A percentile compares a stretch with the other conserved stretches of the same genome.
Evolutionary conservation across 2,888 invertebrate species (phyloP).

Genomic region (Metallyticus violacea): DNA sequence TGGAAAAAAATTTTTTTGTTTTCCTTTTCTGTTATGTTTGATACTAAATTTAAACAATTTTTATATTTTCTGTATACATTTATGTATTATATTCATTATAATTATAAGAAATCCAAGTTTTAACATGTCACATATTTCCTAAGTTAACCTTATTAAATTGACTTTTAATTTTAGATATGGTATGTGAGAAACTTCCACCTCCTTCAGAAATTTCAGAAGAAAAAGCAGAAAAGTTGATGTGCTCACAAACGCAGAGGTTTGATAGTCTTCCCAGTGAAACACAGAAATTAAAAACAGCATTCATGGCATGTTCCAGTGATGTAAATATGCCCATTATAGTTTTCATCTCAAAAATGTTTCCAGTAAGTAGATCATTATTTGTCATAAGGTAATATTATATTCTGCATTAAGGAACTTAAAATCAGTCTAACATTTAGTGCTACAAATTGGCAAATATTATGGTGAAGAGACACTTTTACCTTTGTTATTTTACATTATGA

Average conservation of each 20-base stretch:
- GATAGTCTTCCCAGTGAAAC: constrained; percentile 66
- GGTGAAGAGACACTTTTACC: too few species aligned
- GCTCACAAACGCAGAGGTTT: constrained; percentile 66
- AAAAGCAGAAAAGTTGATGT: constrained; percentile 80
- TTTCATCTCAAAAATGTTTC: constrained; percentile 89
- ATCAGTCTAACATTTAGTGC: too few species aligned
- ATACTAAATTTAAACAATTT: too few species aligned
- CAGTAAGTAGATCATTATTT: constrained; percentile 51
- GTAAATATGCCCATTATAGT: constrained; percentile 65
- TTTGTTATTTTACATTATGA: too few species aligned
- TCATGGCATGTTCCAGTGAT: constrained; percentile 64
- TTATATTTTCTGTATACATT: too few species aligned
- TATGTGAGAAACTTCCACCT: constrained; percentile 76
- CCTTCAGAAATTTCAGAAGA: constrained; percentile 72
- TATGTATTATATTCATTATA: not conserved
- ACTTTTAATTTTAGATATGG: constrained; percentile 56
- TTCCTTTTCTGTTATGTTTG: too few species aligned
- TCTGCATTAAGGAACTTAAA: too few species aligned
- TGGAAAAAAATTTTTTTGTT: too few species aligned
- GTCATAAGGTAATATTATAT: too few species aligned
- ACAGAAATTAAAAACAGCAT: constrained; percentile 65
- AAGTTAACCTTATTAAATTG: not conserved
- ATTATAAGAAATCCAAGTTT: not conserved
- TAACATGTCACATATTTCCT: too few species aligned
- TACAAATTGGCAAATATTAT: too few species aligned